Evolutionary conservation across 2,797 vertebrate genomes (phyloP), one percentile per base, ranked within the genome.

Genomic region (Amniataba percoides): DNA sequence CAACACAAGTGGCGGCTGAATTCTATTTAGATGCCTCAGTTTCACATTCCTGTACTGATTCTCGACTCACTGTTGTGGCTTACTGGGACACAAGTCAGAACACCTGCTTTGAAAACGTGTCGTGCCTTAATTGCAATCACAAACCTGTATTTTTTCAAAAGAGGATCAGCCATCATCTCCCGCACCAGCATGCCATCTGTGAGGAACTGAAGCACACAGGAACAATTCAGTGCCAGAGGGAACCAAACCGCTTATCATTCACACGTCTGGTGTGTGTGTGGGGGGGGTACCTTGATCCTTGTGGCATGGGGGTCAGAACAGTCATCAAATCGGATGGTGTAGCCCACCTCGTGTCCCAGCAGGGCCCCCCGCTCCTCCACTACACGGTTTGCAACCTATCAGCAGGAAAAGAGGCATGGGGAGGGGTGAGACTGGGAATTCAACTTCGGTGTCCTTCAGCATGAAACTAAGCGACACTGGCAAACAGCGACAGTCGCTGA

Each of bases 131-230:
- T 43, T 56, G 21, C 31, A 75, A 19, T 62, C 21, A 42, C 25
- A 81, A 93, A 98, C 98, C 98, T 99, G 89, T 99, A 99, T 91
- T 96, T 97, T 86, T 98, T 98, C 91, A 99, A 88, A 63, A 99
- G 94, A 15, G 98, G 98, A 90, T 99, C 98, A 13, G 97, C 93
- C 98, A 99, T 99, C 98, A 99, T 99, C 92, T 99, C 98, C 76
- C 98, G 95, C 66, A 99, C 97, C 88, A 99, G 92, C 97, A 99
- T 99, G 36, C 98, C 98, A 91, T 99, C 98, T 43, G 98, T 99
- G 21, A 99, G 93, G 92, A 99, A 99, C 98, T 99, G 88, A 80
- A 59, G 23, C 51, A 74, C n/a, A 89, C 2, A 23, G 15, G 67
- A 10, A 58, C 6, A 40, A n/a, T 60, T 57, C 57, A 57, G 19